A percentile compares a stretch with the other conserved stretches of the same genome.
These are phyloP conservation scores for Ectemnius cavifrons DNA, from an alignment of 2,888 invertebrate species.

Conservation along the genomic window DNA sequence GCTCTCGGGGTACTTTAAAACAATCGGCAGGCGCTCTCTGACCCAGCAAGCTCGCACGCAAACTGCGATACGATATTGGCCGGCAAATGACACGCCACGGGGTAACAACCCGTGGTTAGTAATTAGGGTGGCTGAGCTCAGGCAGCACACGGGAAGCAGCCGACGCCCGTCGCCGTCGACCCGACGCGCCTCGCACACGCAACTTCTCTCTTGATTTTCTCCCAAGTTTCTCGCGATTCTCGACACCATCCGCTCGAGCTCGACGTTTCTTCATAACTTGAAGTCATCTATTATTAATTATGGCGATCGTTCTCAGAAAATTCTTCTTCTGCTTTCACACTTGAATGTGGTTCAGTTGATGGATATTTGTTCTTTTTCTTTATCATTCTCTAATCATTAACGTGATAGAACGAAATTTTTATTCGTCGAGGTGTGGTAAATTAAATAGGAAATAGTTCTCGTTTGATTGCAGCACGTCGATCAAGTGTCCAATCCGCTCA, in stretches of 20 bases:
- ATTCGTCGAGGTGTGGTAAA: no score
- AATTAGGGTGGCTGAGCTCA: slow-evolving; percentile 66
- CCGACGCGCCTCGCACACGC: slow-evolving; percentile 56
- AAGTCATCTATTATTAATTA: slow-evolving; percentile 40
- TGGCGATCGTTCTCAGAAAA: slow-evolving; percentile 10
- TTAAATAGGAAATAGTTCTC: no score
- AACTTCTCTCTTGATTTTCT: slow-evolving; percentile 53
- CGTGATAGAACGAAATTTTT: no score
- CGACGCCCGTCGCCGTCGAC: slow-evolving; percentile 14
- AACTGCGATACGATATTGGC: slow-evolving; percentile 71
- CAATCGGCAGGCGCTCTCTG: slow-evolving; percentile 63
- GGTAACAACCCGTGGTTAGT: slow-evolving; percentile 76
- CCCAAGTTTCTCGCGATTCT: slow-evolving; percentile 30
- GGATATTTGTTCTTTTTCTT: no score
- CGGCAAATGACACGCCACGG: slow-evolving; percentile 75
- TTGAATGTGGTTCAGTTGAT: no score
- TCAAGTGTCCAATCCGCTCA: slow-evolving; percentile 12
- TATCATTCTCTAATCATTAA: no score
- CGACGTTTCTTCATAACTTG: slow-evolving; percentile 32
- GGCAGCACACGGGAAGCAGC: slow-evolving; percentile 33
- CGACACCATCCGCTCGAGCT: slow-evolving; percentile 25
- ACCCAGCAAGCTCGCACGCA: slow-evolving; percentile 61
- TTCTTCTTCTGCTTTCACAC: no score
- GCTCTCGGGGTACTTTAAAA: slow-evolving; percentile 72
- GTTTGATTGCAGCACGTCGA: no score